phyloP scores from a whole-genome alignment of 2,113 vertebrate genomes.

The Nannobrachium achirus region DNA sequence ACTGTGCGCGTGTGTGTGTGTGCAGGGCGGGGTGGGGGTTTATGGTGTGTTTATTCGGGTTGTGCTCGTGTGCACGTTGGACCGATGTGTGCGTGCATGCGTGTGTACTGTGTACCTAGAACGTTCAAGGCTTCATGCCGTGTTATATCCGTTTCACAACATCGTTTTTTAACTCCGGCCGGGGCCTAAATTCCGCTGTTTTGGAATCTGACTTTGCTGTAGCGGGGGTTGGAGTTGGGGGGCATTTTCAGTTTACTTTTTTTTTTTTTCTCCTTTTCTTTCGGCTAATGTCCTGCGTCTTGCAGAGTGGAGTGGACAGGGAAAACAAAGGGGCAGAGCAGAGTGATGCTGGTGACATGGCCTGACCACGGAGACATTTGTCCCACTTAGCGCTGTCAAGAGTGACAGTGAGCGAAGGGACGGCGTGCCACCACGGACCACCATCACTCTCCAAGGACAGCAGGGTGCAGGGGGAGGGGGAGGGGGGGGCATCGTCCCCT shows the following conservation, averaged over 20 bases:
- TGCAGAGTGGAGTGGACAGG: constrained; percentile 58
- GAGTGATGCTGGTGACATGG: constrained; percentile 3
- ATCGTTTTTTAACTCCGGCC: constrained; percentile 38
- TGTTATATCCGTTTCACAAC: constrained; percentile 59
- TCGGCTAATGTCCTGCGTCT: constrained; percentile 49
- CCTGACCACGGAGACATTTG: constrained; percentile 35
- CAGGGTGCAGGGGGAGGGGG: constrained; percentile 54
- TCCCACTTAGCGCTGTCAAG: constrained; percentile 40
- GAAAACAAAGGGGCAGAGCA: constrained; percentile 35
- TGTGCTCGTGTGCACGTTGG: no score
- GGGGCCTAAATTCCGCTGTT: background rate
- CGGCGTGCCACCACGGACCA: constrained; percentile 58
- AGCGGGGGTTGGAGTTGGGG: background rate
- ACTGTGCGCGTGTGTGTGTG: background rate
- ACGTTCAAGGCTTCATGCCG: constrained; percentile 27
- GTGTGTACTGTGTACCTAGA: constrained; percentile 79
- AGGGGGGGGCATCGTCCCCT: constrained; percentile 68
- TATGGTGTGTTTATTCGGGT: no score
- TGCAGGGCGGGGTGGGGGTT: no score
- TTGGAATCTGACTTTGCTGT: background rate
- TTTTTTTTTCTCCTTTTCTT: constrained; percentile 38
- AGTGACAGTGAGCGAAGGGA: constrained; percentile 39
- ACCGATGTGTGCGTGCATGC: constrained; percentile 49
- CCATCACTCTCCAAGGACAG: constrained; percentile 39
- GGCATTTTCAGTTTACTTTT: no score